Evolutionary conservation across 2,888 invertebrate genomes (phyloP).

Genomic region (Spisula solida): DNA sequence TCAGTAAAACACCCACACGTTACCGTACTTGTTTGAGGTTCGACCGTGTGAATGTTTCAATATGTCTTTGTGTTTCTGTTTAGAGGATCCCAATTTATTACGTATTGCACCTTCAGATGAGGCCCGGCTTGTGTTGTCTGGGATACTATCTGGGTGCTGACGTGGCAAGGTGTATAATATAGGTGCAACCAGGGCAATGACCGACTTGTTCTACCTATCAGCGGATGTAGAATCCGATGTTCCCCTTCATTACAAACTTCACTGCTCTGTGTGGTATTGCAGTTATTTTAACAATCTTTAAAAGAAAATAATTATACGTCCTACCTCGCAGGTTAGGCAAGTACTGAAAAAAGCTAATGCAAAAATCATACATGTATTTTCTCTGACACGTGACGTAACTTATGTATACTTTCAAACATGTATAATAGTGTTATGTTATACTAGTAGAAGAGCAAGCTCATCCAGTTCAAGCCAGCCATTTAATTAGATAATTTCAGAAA

Average conservation of each 20-base stretch:
- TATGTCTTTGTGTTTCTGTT: background rate
- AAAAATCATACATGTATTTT: slow-evolving; percentile 14
- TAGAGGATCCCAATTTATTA: background rate
- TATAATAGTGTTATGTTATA: background rate
- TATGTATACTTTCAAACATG: background rate
- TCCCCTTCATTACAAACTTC: background rate
- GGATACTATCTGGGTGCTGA: background rate
- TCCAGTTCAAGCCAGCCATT: background rate
- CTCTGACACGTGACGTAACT: background rate
- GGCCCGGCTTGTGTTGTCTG: background rate
- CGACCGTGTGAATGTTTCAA: background rate
- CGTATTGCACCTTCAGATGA: background rate
- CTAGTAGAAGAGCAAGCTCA: background rate
- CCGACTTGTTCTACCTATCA: too few species aligned
- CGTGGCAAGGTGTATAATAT: background rate
- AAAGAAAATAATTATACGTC: background rate
- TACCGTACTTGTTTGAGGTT: background rate
- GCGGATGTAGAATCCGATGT: background rate
- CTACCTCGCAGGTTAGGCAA: background rate
- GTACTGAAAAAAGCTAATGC: background rate
- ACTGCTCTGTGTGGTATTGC: background rate
- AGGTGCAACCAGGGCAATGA: too few species aligned
- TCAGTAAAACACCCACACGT: background rate
- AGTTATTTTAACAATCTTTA: slow-evolving; percentile 8
- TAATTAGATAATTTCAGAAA: slow-evolving; percentile 23